phyloP scores from a whole-genome alignment of 2,797 vertebrate genomes.

The Sebastes diaconus region DNA sequence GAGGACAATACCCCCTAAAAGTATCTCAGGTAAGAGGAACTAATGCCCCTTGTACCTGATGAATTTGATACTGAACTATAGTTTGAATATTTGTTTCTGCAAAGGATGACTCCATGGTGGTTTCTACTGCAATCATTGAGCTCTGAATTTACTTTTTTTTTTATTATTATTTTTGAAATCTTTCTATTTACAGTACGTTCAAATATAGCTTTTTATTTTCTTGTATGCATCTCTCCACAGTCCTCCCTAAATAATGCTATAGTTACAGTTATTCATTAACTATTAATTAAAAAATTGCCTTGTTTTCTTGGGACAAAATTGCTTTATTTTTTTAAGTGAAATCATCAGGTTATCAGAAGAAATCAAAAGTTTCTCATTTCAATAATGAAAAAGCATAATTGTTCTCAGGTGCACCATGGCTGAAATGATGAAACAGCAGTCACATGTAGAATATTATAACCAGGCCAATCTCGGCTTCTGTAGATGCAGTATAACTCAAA shows the following conservation, averaged over 20 bases:
- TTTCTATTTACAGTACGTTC: background rate
- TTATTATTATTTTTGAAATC: background rate
- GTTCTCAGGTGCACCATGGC: background rate
- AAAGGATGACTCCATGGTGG: background rate
- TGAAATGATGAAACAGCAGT: background rate
- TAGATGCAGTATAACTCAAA: background rate
- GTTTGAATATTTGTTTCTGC: background rate
- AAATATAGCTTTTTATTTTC: background rate
- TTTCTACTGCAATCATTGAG: background rate
- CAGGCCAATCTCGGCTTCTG: background rate
- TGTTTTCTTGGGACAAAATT: background rate
- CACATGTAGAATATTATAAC: background rate
- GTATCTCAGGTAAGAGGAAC: slow-evolving; percentile 56
- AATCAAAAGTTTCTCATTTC: background rate
- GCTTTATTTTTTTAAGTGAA: no score
- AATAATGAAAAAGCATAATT: background rate
- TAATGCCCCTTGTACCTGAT: background rate
- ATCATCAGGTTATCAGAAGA: background rate
- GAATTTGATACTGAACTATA: background rate
- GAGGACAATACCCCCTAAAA: slow-evolving; percentile 55
- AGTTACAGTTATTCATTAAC: no score
- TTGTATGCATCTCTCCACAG: background rate
- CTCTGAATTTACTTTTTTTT: background rate
- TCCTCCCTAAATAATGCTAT: background rate
- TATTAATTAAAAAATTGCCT: background rate